phyloP scores from a whole-genome alignment of 2,888 invertebrate species.

The Emmelina monodactyla region DNA sequence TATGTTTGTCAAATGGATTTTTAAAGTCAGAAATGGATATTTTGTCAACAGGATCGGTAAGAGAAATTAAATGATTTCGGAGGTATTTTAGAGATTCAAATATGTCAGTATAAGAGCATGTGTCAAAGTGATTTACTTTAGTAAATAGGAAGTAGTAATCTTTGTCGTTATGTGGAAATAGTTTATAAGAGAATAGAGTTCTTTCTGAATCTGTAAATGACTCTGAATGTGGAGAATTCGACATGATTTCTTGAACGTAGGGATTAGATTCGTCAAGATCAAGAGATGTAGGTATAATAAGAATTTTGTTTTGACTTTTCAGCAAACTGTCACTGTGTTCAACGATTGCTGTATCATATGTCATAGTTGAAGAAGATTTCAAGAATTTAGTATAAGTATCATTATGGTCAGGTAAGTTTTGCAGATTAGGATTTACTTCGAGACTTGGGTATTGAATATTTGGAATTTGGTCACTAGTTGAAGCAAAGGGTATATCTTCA shows the following conservation, averaged over 20 bases:
- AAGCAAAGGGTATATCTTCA: too few species aligned
- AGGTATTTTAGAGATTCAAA: slow-evolving; percentile 1
- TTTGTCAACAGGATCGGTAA: neutral
- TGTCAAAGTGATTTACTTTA: slow-evolving; percentile 9
- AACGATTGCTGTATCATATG: slow-evolving; percentile 15
- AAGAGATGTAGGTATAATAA: slow-evolving; percentile 17
- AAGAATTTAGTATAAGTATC: too few species aligned
- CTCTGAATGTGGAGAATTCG: slow-evolving; percentile 2
- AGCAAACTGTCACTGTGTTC: slow-evolving; percentile 13
- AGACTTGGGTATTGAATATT: too few species aligned
- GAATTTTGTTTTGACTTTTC: slow-evolving; percentile 9
- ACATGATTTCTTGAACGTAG: slow-evolving; percentile 15
- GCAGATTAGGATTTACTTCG: too few species aligned
- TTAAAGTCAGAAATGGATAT: slow-evolving; percentile 1
- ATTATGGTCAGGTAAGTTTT: too few species aligned
- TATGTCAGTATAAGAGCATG: slow-evolving; percentile 2
- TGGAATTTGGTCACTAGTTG: too few species aligned
- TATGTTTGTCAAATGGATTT: slow-evolving; percentile 2
- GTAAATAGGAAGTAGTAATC: slow-evolving; percentile 10
- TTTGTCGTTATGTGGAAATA: slow-evolving; percentile 2
- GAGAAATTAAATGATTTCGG: neutral
- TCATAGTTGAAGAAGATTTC: too few species aligned
- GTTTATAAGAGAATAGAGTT: neutral
- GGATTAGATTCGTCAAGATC: slow-evolving; percentile 20
- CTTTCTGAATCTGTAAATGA: slow-evolving; percentile 2